Evolutionary conservation across 2,113 vertebrate species (phyloP).

Genomic region (Bucco capensis): DNA sequence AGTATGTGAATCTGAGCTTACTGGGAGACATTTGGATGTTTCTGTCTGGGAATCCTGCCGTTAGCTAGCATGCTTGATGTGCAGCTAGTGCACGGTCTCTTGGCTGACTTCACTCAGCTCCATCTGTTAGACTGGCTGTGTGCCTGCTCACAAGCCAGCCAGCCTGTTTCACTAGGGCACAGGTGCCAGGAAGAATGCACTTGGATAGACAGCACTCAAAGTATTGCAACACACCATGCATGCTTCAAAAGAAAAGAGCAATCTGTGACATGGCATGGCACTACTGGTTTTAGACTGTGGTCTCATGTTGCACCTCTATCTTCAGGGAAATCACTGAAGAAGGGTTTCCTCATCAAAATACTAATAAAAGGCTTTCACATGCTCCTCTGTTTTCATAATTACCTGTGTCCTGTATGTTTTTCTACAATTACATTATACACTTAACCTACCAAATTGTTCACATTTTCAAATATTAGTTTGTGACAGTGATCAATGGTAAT

Average conservation of each 20-base stretch:
- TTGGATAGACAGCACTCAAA: not conserved
- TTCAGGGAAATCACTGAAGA: not conserved
- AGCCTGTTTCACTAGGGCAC: constrained; percentile 50
- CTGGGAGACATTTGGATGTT: constrained; percentile 46
- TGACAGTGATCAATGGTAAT: not conserved
- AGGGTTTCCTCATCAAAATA: not conserved
- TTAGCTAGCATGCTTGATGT: constrained; percentile 52
- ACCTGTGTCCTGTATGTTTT: not conserved
- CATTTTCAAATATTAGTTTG: not conserved
- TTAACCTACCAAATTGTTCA: not conserved
- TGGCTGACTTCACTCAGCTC: constrained; percentile 62
- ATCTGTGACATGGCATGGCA: not conserved
- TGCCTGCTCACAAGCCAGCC: constrained; percentile 59
- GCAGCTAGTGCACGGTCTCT: constrained; percentile 28
- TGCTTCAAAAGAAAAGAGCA: not conserved
- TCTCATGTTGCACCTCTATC: not conserved
- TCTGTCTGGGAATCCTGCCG: constrained; percentile 49
- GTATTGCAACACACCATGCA: not conserved
- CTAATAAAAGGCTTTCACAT: too few relatives aligned
- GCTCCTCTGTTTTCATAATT: too few relatives aligned
- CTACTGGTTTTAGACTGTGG: not conserved
- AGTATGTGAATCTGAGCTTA: not conserved
- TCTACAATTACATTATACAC: not conserved
- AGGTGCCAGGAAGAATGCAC: constrained; percentile 51
- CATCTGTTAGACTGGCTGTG: constrained; percentile 66